A percentile compares a stretch with the other conserved stretches of the same genome.
Evolutionary conservation across 2,888 invertebrate genomes (phyloP).

Genomic region (Acleris emargana): DNA sequence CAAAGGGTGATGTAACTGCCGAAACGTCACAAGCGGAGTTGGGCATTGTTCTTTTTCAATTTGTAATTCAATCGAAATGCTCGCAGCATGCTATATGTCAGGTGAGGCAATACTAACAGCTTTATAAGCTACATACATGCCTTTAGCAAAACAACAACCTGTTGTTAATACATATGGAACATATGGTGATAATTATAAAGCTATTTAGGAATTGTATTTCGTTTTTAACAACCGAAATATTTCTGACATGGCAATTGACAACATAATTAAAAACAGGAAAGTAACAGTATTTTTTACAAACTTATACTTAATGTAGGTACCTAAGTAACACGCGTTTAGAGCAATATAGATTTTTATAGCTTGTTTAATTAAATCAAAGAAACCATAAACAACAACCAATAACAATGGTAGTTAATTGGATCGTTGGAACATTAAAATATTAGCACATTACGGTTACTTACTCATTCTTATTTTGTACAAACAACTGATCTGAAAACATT

Average conservation of each 20-base stretch:
- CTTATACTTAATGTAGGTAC: too few species aligned
- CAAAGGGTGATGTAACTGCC: constrained; percentile 50
- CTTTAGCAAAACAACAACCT: constrained; percentile 8
- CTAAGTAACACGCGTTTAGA: too few species aligned
- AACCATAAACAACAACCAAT: too few species aligned
- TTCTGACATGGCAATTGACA: not conserved
- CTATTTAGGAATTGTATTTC: not conserved
- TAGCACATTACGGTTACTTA: too few species aligned
- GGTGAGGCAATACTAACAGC: constrained; percentile 57
- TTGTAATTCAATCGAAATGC: constrained; percentile 71
- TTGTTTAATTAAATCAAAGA: too few species aligned
- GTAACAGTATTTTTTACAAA: too few species aligned
- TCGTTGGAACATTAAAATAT: too few species aligned
- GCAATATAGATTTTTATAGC: too few species aligned
- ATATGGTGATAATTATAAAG: not conserved
- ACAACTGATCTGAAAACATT: too few species aligned
- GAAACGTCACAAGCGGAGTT: constrained; percentile 57
- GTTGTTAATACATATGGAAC: not conserved
- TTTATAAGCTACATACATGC: constrained; percentile 42
- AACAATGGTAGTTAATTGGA: too few species aligned
- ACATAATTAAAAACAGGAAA: not conserved
- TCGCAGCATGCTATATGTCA: constrained; percentile 67
- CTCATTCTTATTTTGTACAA: too few species aligned
- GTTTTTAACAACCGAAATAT: not conserved
- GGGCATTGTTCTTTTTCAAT: constrained; percentile 63